Evolutionary conservation across 2,113 vertebrate genomes (phyloP).

Genomic region (Fregata magnificens): DNA sequence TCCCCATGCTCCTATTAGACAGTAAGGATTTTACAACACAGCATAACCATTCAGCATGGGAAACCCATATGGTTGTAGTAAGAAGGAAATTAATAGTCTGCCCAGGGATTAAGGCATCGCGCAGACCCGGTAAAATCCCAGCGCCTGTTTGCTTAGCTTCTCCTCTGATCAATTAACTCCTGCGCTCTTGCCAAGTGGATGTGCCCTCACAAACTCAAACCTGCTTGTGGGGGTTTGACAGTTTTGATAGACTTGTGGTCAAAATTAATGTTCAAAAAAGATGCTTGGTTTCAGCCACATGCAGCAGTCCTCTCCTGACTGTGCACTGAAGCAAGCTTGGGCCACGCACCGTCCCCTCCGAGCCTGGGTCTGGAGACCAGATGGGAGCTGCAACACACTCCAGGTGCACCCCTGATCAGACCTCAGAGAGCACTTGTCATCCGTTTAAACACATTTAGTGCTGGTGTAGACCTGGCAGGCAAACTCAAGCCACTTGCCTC

Average conservation of each 20-base stretch:
- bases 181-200: neutral
- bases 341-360: fast-evolving
- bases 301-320: neutral
- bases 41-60: neutral
- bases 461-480: neutral
- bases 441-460: neutral
- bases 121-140: neutral
- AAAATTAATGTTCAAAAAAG: neutral
- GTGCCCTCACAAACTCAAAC: neutral
- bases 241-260: neutral
- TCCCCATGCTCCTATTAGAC: neutral
- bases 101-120: neutral
- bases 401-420: neutral
- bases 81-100: constrained; percentile 3
- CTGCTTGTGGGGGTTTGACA: neutral
- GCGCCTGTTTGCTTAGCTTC: neutral
- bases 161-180: neutral
- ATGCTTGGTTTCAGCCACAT: neutral
- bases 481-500: neutral
- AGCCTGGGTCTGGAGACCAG: neutral
- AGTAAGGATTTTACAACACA: neutral
- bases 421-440: neutral
- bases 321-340: neutral
- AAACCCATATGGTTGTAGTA: neutral
- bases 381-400: neutral